Evolutionary conservation across 1,140 invertebrate species (phyloP).

Genomic region (Brachionus plicatilis): DNA sequence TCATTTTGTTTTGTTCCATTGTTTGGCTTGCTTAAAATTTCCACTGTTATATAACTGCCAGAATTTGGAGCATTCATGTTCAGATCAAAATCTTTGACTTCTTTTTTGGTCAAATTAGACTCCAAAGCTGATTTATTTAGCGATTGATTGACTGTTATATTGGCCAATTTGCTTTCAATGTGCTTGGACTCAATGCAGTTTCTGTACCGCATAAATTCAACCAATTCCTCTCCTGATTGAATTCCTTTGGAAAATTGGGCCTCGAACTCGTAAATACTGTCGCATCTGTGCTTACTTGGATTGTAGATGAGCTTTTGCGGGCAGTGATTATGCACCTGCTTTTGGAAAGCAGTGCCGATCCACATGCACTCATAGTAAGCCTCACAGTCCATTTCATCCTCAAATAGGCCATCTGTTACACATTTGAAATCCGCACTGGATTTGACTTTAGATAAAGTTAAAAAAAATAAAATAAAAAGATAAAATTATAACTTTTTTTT

Average conservation of each 20-base stretch:
- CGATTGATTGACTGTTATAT: background rate
- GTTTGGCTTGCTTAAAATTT: background rate
- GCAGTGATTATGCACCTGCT: background rate
- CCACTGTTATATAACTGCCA: background rate
- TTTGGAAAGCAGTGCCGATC: slow-evolving; percentile 17
- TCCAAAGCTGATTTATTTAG: background rate
- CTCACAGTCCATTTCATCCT: slow-evolving; percentile 27
- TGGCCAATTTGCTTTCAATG: background rate
- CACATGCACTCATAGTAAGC: slow-evolving; percentile 35
- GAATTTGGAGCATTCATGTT: background rate
- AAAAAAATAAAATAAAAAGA: background rate
- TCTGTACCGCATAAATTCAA: slow-evolving; percentile 34
- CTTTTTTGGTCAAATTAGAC: slow-evolving; percentile 5
- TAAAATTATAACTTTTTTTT: background rate
- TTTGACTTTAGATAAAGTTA: background rate
- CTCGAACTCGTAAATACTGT: slow-evolving; percentile 29
- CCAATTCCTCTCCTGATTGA: slow-evolving; percentile 9
- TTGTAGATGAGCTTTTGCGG: background rate
- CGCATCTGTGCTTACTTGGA: slow-evolving; percentile 32
- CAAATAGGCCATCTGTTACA: slow-evolving; percentile 29
- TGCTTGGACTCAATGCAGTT: slow-evolving; percentile 25
- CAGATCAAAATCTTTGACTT: background rate
- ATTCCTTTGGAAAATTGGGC: slow-evolving; percentile 27
- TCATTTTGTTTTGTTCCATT: background rate
- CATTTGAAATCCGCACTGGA: background rate